A percentile compares a stretch with the other conserved stretches of the same genome.
phyloP scores from a whole-genome alignment of 2,797 vertebrate genomes.

The Poeciliopsis presidionis region DNA sequence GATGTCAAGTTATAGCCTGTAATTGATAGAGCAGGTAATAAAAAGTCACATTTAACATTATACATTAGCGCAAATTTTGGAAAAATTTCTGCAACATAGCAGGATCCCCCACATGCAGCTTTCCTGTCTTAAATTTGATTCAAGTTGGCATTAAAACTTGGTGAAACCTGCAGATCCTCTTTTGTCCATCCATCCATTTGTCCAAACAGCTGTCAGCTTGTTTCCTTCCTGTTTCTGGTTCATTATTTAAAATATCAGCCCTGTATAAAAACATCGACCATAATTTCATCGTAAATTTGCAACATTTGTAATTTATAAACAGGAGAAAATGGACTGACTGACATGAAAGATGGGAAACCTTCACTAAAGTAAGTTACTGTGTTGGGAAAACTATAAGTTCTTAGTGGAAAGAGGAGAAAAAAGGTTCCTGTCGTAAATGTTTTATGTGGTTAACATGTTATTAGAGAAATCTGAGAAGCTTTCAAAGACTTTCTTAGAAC shows the following conservation, averaged over 20 bases:
- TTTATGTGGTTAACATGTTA: slow-evolving; percentile 43
- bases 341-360: background rate
- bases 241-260: background rate
- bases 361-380: background rate
- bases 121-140: too few species aligned
- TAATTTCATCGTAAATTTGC: background rate
- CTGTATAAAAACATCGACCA: background rate
- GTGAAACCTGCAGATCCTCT: background rate
- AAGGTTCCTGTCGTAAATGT: background rate
- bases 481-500: slow-evolving; percentile 31
- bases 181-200: background rate
- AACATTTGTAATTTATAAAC: background rate
- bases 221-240: background rate
- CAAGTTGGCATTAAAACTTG: too few species aligned
- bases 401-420: background rate
- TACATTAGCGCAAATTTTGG: too few species aligned
- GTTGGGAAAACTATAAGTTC: background rate
- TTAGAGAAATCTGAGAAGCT: slow-evolving; percentile 40
- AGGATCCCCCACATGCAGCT: too few species aligned
- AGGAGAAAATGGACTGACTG: background rate
- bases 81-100: too few species aligned
- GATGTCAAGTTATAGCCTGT: too few species aligned
- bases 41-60: too few species aligned
- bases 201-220: background rate
- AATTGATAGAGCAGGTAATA: too few species aligned